Conservation (phyloP, 2,888 invertebrate species). For the Tipula confusa region DNA sequence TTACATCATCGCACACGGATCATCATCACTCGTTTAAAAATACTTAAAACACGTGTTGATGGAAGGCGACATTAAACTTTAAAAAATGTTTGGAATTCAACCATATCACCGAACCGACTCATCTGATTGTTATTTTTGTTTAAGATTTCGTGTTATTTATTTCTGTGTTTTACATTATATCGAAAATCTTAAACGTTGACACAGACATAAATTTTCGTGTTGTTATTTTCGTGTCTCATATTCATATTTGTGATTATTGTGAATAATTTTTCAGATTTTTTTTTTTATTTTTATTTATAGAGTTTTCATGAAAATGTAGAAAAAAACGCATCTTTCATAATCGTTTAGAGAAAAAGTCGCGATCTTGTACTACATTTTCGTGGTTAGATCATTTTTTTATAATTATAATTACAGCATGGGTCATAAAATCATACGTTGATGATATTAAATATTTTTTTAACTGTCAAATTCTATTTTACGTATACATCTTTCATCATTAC, state of each 20-base stretch:
- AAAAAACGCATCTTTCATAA: neutral
- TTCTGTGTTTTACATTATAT: neutral
- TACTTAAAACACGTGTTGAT: neutral
- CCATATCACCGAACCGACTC: neutral
- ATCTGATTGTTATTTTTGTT: neutral
- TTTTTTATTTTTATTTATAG: neutral
- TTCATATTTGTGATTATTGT: neutral
- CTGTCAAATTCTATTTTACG: no score
- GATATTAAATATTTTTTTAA: no score
- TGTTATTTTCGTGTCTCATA: neutral
- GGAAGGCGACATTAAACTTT: slow-evolving; percentile 20
- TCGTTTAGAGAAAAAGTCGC: neutral
- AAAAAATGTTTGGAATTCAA: neutral
- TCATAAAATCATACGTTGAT: no score
- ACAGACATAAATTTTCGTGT: neutral
- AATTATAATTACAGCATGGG: no score
- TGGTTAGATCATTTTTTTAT: no score
- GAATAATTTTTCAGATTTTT: neutral
- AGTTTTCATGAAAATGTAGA: neutral
- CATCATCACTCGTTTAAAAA: slow-evolving; percentile 14
- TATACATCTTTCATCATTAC: no score
- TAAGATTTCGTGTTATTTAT: neutral
- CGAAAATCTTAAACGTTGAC: neutral
- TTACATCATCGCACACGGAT: neutral
- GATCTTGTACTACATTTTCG: neutral